phyloP scores from a whole-genome alignment of 2,888 invertebrate genomes.

The Tetheella fluctuosa region DNA sequence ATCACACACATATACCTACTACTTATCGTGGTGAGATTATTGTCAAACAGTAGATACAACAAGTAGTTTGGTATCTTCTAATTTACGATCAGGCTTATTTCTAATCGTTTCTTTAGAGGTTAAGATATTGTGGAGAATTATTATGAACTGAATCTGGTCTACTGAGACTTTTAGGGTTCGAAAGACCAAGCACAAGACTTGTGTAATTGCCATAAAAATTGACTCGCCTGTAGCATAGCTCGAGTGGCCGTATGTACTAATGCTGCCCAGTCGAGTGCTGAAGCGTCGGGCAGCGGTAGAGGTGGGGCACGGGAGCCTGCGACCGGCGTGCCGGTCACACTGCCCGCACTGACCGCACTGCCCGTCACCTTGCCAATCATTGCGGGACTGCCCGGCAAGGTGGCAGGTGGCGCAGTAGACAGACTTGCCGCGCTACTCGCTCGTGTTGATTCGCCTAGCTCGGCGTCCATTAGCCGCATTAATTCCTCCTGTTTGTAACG shows the following conservation, averaged over 20 bases:
- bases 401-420: background rate
- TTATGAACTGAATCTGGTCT: too few species aligned
- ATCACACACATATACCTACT: too few species aligned
- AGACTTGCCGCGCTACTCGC: conserved; percentile 77
- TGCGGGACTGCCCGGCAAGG: conserved; percentile 22
- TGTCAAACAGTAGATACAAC: too few species aligned
- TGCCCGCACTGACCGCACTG: conserved; percentile 20
- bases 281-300: conserved; percentile 87
- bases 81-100: too few species aligned
- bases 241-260: conserved; percentile 91
- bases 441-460: conserved; percentile 70
- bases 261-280: conserved; percentile 91
- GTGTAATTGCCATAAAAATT: too few species aligned
- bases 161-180: too few species aligned
- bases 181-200: too few species aligned
- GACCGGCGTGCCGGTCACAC: conserved; percentile 16
- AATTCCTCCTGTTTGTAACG: conserved; percentile 91
- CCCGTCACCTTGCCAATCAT: background rate
- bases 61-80: too few species aligned
- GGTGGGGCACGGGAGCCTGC: conserved; percentile 40
- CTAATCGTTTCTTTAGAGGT: too few species aligned
- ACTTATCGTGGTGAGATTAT: too few species aligned
- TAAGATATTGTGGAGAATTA: too few species aligned
- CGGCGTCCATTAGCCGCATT: conserved; percentile 93
- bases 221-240: conserved; percentile 85